phyloP scores from a whole-genome alignment of 2,888 invertebrate genomes.

The Sialis lutaria region DNA sequence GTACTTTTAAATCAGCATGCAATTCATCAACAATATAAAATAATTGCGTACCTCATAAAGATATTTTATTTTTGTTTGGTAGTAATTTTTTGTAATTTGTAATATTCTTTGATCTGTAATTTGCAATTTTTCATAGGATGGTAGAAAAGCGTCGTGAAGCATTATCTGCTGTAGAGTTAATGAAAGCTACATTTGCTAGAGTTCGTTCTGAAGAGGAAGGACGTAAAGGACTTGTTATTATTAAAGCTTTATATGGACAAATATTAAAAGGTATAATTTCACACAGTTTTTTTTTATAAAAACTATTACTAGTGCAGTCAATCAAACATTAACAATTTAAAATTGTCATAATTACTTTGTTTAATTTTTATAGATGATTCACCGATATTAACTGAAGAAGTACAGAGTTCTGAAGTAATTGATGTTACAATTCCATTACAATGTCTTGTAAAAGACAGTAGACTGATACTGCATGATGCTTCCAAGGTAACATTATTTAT shows the following conservation, averaged over 20 bases:
- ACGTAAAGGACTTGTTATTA: constrained; percentile 70
- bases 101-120: constrained; percentile 5
- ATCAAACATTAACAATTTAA: neutral
- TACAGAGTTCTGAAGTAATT: constrained; percentile 37
- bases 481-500: constrained; percentile 48
- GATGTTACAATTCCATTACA: constrained; percentile 93
- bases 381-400: neutral
- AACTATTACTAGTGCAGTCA: neutral
- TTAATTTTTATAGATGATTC: neutral
- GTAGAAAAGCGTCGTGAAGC: constrained; percentile 71
- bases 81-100: neutral
- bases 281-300: neutral
- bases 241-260: constrained; percentile 68
- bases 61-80: neutral
- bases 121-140: constrained; percentile 29
- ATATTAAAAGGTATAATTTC: constrained; percentile 19
- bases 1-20: too few relatives aligned
- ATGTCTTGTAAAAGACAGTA: constrained; percentile 84
- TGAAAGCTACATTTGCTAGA: constrained; percentile 79
- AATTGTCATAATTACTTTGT: neutral
- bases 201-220: constrained; percentile 65
- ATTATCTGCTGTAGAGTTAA: constrained; percentile 68
- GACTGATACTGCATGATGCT: constrained; percentile 64
- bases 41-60: too few relatives aligned
- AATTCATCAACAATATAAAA: too few relatives aligned